These are phyloP conservation scores for Leucoraja ocellata DNA, from an alignment of 2,797 vertebrate genomes.

Conservation along the genomic window DNA sequence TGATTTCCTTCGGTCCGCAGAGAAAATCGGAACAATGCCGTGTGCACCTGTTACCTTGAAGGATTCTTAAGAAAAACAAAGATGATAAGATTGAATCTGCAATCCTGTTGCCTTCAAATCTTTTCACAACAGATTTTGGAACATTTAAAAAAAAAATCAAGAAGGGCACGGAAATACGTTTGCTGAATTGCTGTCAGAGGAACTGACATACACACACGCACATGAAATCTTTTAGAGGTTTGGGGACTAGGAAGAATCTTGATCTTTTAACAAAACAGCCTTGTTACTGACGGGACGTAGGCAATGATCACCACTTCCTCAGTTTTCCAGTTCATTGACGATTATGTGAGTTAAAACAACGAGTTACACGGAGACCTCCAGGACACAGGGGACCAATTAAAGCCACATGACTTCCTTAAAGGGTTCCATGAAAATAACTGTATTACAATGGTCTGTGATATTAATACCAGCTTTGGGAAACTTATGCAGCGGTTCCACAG, in stretches of 20 bases:
- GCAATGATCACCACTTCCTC: slow-evolving; percentile 83
- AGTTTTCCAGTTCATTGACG: slow-evolving; percentile 87
- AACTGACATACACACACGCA: slow-evolving; percentile 51
- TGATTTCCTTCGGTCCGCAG: slow-evolving; percentile 67
- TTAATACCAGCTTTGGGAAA: slow-evolving; percentile 98
- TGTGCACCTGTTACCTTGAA: slow-evolving; percentile 73
- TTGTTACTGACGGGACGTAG: slow-evolving; percentile 61
- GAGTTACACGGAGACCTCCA: slow-evolving; percentile 78
- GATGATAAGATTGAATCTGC: slow-evolving; percentile 43
- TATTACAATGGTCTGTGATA: slow-evolving; percentile 97
- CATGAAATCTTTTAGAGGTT: slow-evolving; percentile 63
- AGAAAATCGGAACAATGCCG: slow-evolving; percentile 64
- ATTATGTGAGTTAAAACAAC: slow-evolving; percentile 89
- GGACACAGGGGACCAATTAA: slow-evolving; percentile 84
- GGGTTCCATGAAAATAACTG: slow-evolving; percentile 96
- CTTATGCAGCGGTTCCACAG: slow-evolving; percentile 68
- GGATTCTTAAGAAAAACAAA: slow-evolving; percentile 44
- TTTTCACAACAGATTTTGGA: slow-evolving; percentile 44
- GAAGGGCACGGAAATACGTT: slow-evolving; percentile 40
- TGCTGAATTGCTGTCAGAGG: slow-evolving; percentile 40
- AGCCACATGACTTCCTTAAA: slow-evolving; percentile 92
- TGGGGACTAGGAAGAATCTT: slow-evolving; percentile 57
- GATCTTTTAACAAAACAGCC: slow-evolving; percentile 76
- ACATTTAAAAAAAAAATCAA: slow-evolving; percentile 43
- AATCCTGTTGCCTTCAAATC: slow-evolving; percentile 36